A percentile compares a stretch with the other conserved stretches of the same genome.
Conservation (phyloP, 2,797 vertebrate genomes). For the Champsocephalus gunnari region DNA sequence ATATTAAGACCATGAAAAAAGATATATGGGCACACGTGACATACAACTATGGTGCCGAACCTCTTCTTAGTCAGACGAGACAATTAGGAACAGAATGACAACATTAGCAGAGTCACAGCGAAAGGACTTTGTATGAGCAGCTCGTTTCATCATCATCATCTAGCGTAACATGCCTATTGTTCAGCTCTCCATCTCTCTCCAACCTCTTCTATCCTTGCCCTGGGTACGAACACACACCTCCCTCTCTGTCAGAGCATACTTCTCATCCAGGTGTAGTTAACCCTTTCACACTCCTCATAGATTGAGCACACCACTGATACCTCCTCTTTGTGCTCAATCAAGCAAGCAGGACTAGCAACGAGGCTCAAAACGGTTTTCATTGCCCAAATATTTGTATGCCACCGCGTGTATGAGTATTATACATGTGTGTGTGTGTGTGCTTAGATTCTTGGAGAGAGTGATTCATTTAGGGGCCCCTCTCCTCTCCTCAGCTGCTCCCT, state of each 20-base stretch:
- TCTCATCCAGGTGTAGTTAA: slow-evolving; percentile 76
- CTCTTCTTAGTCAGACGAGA: slow-evolving; percentile 15
- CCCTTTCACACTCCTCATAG: slow-evolving; percentile 65
- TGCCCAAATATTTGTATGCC: slow-evolving; percentile 81
- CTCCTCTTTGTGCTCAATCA: slow-evolving; percentile 61
- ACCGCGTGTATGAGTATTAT: slow-evolving; percentile 52
- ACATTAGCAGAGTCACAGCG: slow-evolving; percentile 47
- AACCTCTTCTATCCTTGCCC: slow-evolving; percentile 23
- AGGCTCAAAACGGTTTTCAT: slow-evolving; percentile 79
- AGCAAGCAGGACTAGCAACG: slow-evolving; percentile 44
- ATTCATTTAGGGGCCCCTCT: slow-evolving; percentile 83
- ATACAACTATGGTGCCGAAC: background rate
- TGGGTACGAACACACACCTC: slow-evolving; percentile 53
- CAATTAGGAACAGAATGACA: slow-evolving; percentile 42
- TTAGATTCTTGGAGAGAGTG: slow-evolving; percentile 79
- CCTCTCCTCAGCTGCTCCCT: slow-evolving; percentile 92
- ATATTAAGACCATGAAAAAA: background rate
- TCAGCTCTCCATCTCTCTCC: slow-evolving; percentile 21
- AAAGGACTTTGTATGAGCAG: slow-evolving; percentile 36
- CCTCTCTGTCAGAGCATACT: slow-evolving; percentile 64
- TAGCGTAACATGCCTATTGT: slow-evolving; percentile 52
- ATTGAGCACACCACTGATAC: slow-evolving; percentile 48
- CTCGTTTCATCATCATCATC: slow-evolving; percentile 63
- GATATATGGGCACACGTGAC: background rate
- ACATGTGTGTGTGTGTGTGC: slow-evolving; percentile 48